Evolutionary conservation across 2,797 vertebrate species (phyloP), one percentile per base, ranked within the genome.

Genomic region (Pseudomugil tenellus): DNA sequence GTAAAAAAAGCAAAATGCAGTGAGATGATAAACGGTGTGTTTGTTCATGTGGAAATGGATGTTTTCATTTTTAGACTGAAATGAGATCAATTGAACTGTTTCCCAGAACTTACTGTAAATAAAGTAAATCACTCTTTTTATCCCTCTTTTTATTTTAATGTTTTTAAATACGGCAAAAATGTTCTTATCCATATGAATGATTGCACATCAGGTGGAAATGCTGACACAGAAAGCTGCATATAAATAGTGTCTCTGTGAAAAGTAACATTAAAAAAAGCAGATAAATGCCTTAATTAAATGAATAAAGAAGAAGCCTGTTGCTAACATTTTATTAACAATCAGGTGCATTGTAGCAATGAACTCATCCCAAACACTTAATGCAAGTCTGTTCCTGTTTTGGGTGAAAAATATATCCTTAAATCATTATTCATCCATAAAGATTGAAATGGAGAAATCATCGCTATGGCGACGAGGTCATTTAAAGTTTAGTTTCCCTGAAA

Each of bases 91-190:
- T 5, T 6, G 53, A 70, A n/a, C n/a, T 19, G 14, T 55, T 62
- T 79, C 29, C 9, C 11, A 10, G 43, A n/a, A 46, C 43, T 46
- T 52, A 23, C 25, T 48, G 41, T 56, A 39, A 56, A 56, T 58
- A 58, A 58, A 68, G 52, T 59, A 59, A 51, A 59, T 17, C 25
- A 19, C n/a, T 41, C 39, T 84, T 78, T 81, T 76, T 63, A 70
- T 61, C 56, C 3, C 55, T 2, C 19, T n/a, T n/a, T 43, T n/a
- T n/a, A 3, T n/a, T 43, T 43, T 43, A 1, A 41, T 19, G 6
- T 43, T 10, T 43, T 43, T 3, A 4, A 17, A 1, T 39, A n/a
- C 6, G 16, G 19, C 17, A 43, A n/a, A 3, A 35, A 19, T 41
- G 14, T 12, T 17, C 4, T 41, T 16, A 12, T 43, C 3, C n/a